phyloP scores from a whole-genome alignment of 1,140 invertebrate species.

The Drosophila sp. region DNA sequence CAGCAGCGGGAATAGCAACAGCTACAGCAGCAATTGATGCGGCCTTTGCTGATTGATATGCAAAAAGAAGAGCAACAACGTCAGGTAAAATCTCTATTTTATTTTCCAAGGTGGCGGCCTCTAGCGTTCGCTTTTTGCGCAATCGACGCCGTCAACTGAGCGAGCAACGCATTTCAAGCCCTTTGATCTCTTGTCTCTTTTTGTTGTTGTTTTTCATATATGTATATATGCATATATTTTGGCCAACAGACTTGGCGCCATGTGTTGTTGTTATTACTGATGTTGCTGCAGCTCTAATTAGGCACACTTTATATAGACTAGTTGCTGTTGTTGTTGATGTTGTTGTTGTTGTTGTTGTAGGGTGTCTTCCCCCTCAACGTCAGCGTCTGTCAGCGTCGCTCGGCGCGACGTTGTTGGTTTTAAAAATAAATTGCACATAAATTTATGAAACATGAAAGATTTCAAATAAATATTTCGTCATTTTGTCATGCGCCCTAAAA shows the following conservation, averaged over 20 bases:
- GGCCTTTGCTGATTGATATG: constrained; percentile 62
- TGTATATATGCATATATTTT: too few relatives aligned
- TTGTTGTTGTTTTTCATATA: too few relatives aligned
- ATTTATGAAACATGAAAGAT: constrained; percentile 83
- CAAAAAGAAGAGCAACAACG: constrained; percentile 27
- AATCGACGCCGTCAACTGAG: constrained; percentile 61
- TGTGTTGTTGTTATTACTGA: constrained; percentile 29
- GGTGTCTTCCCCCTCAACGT: constrained; percentile 31
- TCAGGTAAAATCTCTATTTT: constrained; percentile 16
- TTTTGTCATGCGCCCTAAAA: constrained; percentile 40
- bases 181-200: constrained; percentile 68
- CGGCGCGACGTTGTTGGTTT: constrained; percentile 56
- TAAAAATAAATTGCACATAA: constrained; percentile 82
- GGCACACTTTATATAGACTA: constrained; percentile 62
- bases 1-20: too few relatives aligned
- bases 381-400: constrained; percentile 54
- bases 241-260: constrained; percentile 71
- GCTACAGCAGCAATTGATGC: constrained; percentile 24
- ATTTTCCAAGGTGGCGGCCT: constrained; percentile 34
- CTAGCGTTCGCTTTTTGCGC: constrained; percentile 63
- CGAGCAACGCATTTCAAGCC: constrained; percentile 33
- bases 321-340: neutral
- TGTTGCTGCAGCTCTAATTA: constrained; percentile 72
- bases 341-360: neutral
- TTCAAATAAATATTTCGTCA: constrained; percentile 83